These are phyloP conservation scores for Lasioglossum malachurum DNA, from an alignment of 2,888 invertebrate species.

Conservation along the genomic window DNA sequence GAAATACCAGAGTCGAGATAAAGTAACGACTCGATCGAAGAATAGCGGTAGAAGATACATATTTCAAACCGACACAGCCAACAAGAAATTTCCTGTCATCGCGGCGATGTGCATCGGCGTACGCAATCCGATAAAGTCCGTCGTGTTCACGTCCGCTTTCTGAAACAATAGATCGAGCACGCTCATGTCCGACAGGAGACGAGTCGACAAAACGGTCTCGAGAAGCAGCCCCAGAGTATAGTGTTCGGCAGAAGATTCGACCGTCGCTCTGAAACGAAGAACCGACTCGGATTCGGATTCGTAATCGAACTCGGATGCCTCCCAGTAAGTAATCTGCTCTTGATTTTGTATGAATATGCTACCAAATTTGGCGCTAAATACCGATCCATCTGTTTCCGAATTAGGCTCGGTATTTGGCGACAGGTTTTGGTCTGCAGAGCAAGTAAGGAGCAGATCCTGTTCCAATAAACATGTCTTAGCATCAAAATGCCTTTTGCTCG, in stretches of 20 bases:
- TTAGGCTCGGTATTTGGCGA: too few species aligned
- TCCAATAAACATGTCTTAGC: too few species aligned
- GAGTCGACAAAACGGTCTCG: not conserved
- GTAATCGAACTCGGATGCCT: too few species aligned
- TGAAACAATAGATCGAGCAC: not conserved
- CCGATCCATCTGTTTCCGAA: too few species aligned
- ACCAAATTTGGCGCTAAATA: too few species aligned
- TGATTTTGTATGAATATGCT: too few species aligned
- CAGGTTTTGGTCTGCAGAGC: too few species aligned
- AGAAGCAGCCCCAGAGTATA: not conserved
- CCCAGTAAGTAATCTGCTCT: too few species aligned
- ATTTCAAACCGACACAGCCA: conserved; percentile 8
- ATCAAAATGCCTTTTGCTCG: too few species aligned
- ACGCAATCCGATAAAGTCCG: not conserved
- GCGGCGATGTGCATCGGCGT: conserved; percentile 42
- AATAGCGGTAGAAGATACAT: not conserved
- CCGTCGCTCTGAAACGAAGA: not conserved
- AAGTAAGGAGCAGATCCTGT: too few species aligned
- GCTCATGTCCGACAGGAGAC: not conserved
- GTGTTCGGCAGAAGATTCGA: not conserved
- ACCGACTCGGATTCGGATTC: not conserved
- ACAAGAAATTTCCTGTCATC: conserved; percentile 34
- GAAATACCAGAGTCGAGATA: not conserved
- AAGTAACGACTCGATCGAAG: too few species aligned
- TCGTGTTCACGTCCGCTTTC: not conserved